Percentiles rank a stretch among this genome's conserved stretches.
These are phyloP conservation scores for Callithrix jacchus DNA, from an alignment of 2,113 vertebrate genomes.

Conservation along the genomic window DNA sequence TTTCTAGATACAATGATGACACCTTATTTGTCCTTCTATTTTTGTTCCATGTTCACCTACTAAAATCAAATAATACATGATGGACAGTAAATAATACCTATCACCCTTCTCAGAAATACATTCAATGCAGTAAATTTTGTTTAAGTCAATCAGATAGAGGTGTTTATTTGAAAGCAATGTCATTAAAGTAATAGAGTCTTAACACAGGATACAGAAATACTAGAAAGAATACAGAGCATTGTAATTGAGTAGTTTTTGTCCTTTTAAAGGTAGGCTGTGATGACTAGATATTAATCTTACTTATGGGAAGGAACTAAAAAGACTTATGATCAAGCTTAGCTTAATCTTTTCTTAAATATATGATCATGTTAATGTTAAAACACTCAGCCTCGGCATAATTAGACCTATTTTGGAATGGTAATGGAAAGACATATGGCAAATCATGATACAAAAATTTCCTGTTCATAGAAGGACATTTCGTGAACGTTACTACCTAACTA, in stretches of 20 bases:
- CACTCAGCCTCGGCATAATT: background rate
- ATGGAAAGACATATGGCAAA: background rate
- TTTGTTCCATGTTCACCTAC: background rate
- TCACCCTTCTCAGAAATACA: conserved; percentile 3
- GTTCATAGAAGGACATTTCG: conserved; percentile 21
- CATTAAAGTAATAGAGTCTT: background rate
- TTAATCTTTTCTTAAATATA: background rate
- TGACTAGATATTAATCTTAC: background rate
- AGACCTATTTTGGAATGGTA: background rate
- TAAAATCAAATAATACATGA: background rate
- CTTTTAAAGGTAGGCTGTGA: background rate
- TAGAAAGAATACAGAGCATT: background rate
- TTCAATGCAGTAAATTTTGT: background rate
- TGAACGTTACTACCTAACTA: conserved; percentile 39
- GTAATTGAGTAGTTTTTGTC: background rate
- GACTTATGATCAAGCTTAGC: background rate
- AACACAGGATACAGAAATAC: background rate
- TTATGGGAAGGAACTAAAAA: conserved; percentile 6
- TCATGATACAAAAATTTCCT: background rate
- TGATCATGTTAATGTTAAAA: conserved; percentile 18
- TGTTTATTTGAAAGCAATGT: background rate
- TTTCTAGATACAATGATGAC: background rate
- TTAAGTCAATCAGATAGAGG: background rate
- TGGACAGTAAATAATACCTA: background rate
- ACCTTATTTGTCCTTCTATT: background rate